Evolutionary conservation across 2,113 vertebrate species (phyloP).

Genomic region (Octodon degus): DNA sequence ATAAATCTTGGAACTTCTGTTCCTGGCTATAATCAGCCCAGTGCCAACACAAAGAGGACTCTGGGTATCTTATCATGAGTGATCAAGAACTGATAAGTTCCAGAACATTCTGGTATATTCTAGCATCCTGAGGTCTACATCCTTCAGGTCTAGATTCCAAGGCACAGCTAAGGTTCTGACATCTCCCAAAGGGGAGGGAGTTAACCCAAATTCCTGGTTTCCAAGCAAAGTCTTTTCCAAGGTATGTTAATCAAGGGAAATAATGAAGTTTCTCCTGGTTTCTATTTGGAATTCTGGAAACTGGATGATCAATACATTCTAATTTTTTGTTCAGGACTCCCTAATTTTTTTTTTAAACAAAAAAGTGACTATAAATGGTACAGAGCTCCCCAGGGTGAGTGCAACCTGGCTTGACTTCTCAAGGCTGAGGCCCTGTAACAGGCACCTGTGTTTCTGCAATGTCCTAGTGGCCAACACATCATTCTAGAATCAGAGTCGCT

Average conservation of each 20-base stretch:
- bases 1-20: not conserved
- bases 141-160: not conserved
- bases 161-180: not conserved
- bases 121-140: not conserved
- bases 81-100: not conserved
- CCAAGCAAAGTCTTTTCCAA: not conserved
- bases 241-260: not conserved
- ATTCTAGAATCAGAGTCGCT: not conserved
- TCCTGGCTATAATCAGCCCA: not conserved
- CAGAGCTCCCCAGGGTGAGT: not conserved
- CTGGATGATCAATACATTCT: not conserved
- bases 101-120: conserved; percentile 15
- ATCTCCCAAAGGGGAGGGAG: not conserved
- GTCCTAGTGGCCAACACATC: not conserved
- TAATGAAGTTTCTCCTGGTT: not conserved
- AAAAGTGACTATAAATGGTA: not conserved
- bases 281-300: not conserved
- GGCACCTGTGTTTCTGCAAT: not conserved
- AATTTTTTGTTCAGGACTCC: not conserved
- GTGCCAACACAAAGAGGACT: not conserved
- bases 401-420: not conserved
- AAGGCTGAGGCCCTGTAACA: not conserved
- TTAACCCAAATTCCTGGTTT: not conserved
- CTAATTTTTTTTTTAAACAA: not conserved
- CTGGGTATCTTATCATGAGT: not conserved